A percentile compares a stretch with the other conserved stretches of the same genome.
These are phyloP conservation scores for Chitala chitala DNA, from an alignment of 2,113 vertebrate genomes.

Conservation along the genomic window DNA sequence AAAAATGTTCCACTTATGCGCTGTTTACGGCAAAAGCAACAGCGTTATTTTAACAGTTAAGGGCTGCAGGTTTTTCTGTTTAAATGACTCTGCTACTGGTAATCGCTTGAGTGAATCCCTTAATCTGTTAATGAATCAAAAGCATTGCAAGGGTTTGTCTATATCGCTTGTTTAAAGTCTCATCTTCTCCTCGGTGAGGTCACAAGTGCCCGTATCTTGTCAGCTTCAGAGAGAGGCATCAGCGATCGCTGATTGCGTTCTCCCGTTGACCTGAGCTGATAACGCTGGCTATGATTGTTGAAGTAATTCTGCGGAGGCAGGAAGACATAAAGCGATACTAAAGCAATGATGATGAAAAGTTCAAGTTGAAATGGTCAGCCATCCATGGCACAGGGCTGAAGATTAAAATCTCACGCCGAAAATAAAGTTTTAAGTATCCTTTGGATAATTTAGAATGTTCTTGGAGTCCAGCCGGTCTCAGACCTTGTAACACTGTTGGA, in stretches of 20 bases:
- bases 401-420: not conserved
- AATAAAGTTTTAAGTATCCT: not conserved
- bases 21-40: conserved; percentile 52
- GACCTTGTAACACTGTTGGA: not conserved
- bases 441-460: not conserved
- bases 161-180: not conserved
- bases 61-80: conserved; percentile 33
- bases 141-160: not conserved
- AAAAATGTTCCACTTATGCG: conserved; percentile 66
- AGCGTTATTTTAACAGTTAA: conserved; percentile 42
- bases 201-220: not conserved
- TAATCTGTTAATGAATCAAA: conserved; percentile 69
- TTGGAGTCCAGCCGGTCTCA: not conserved
- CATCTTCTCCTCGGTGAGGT: not conserved
- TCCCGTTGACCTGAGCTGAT: not conserved
- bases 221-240: not conserved
- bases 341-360: not conserved
- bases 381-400: not conserved
- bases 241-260: not conserved
- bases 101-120: conserved; percentile 60
- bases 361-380: not conserved
- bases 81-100: conserved; percentile 59
- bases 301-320: not conserved
- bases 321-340: not conserved
- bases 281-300: not conserved